A percentile compares a stretch with the other conserved stretches of the same genome.
Evolutionary conservation across 37 sponge, comb jelly and placozoan genomes (phyloP).

Genomic region (Theonella swinhoei): DNA sequence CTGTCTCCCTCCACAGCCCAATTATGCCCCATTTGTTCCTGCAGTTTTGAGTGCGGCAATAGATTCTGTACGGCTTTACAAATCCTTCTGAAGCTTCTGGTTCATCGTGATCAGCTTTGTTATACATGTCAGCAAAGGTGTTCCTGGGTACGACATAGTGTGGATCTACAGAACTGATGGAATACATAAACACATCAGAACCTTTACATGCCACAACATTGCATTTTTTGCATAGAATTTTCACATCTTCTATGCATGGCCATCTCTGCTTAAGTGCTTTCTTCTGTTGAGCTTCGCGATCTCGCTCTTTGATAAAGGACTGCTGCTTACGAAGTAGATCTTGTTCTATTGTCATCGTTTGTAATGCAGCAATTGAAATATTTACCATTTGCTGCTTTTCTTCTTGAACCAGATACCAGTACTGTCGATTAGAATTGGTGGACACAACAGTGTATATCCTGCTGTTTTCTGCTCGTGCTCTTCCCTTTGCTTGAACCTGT

Average conservation of each 20-base stretch:
- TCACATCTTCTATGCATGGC: constrained; percentile 21
- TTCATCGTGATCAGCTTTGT: constrained; percentile 1
- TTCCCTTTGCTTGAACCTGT: constrained; percentile 69
- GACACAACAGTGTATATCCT: constrained; percentile 48
- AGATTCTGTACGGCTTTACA: constrained; percentile 35
- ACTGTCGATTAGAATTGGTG: constrained; percentile 21
- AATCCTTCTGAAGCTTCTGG: constrained; percentile 29
- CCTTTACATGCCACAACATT: constrained; percentile 44
- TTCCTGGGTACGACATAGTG: constrained; percentile 50
- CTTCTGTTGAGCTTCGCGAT: neutral
- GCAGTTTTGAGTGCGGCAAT: constrained; percentile 32
- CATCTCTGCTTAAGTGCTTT: too few species aligned
- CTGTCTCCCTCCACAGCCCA: constrained; percentile 31
- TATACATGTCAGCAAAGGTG: constrained; percentile 2
- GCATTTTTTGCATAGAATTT: constrained; percentile 55
- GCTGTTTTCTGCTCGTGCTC: constrained; percentile 65
- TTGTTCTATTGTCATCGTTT: neutral
- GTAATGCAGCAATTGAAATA: neutral
- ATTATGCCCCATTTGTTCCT: constrained; percentile 57
- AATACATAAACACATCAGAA: constrained; percentile 40
- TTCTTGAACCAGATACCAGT: constrained; percentile 38
- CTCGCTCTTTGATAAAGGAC: neutral
- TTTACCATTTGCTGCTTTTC: constrained; percentile 33
- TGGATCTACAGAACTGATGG: neutral
- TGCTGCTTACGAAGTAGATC: neutral